These are phyloP conservation scores for Yponomeuta evonymella DNA, from an alignment of 2,888 invertebrate species.

Conservation along the genomic window DNA sequence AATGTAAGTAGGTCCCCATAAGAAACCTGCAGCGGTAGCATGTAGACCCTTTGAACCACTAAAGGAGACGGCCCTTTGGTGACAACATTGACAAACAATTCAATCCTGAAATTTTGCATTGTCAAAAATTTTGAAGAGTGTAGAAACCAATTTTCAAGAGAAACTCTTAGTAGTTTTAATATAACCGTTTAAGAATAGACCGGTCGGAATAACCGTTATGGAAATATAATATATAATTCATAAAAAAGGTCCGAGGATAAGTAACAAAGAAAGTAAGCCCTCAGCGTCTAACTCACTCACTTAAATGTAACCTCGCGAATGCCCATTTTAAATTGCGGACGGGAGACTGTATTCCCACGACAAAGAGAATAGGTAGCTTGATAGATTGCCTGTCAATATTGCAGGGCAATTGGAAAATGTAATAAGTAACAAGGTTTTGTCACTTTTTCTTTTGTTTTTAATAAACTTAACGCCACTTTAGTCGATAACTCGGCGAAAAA, in stretches of 20 bases:
- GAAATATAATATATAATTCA: slow-evolving; percentile 1
- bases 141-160: too few species aligned
- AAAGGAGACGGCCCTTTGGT: too few species aligned
- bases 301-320: neutral
- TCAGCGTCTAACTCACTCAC: neutral
- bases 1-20: too few species aligned
- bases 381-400: neutral
- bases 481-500: neutral
- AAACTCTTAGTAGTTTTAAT: too few species aligned
- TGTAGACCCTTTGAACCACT: too few species aligned
- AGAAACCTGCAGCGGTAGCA: too few species aligned
- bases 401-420: neutral
- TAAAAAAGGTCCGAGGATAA: neutral
- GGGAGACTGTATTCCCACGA: neutral
- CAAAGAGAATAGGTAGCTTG: neutral
- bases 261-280: neutral
- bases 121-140: too few species aligned
- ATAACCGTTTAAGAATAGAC: neutral
- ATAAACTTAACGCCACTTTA: neutral
- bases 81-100: too few species aligned
- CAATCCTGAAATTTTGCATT: too few species aligned
- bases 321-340: neutral
- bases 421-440: neutral
- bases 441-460: neutral
- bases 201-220: neutral